Evolutionary conservation across 2,888 invertebrate genomes (phyloP).

Genomic region (Aspidiotus destructor): DNA sequence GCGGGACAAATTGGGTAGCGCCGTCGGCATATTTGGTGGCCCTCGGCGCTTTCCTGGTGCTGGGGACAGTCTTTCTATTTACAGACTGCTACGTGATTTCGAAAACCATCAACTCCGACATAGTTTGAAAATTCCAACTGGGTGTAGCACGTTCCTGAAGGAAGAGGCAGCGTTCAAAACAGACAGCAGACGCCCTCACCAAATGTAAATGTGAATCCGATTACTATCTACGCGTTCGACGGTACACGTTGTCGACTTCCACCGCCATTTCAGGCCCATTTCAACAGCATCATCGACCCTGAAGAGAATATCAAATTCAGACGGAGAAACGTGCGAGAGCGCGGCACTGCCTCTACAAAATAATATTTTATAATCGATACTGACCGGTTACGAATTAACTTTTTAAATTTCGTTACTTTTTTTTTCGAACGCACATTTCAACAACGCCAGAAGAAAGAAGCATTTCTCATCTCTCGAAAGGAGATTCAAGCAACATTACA

Average conservation of each 20-base stretch:
- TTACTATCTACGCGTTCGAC: not conserved
- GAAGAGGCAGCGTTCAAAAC: not conserved
- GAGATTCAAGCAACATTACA: no score
- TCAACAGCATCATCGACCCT: not conserved
- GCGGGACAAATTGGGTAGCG: conserved; percentile 14
- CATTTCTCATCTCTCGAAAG: no score
- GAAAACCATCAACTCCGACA: conserved; percentile 24
- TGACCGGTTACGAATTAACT: no score
- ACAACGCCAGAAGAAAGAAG: no score
- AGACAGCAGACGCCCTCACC: not conserved
- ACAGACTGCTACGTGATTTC: conserved; percentile 25
- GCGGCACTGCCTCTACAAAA: no score
- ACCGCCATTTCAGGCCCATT: not conserved
- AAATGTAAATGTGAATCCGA: not conserved
- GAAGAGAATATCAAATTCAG: not conserved
- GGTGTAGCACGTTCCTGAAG: not conserved
- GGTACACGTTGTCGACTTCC: not conserved
- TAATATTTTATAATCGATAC: no score
- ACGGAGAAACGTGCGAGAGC: no score
- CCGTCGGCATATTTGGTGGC: conserved; percentile 15
- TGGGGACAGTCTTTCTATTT: conserved; percentile 11
- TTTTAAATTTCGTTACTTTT: no score
- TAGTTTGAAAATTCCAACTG: not conserved
- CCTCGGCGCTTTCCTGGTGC: conserved; percentile 6
- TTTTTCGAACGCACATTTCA: no score